Conservation (phyloP, 2,888 invertebrate species). For the Agonum fuliginosum region DNA sequence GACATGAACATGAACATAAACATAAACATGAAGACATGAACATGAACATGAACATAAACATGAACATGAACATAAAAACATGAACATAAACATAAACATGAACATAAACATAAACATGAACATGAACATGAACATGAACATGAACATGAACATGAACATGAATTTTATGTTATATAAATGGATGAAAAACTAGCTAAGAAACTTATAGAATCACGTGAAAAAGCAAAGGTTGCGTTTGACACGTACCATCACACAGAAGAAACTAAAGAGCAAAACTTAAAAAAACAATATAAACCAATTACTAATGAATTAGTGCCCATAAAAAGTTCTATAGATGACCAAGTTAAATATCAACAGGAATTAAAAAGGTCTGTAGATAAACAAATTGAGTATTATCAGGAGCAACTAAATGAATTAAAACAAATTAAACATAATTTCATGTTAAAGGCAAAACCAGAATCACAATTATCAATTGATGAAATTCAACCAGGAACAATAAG, state of each 20-base stretch:
- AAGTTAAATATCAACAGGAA: background rate
- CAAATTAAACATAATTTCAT: background rate
- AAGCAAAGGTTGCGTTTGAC: background rate
- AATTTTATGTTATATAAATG: conserved; percentile 1
- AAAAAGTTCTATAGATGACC: background rate
- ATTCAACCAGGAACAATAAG: conserved; percentile 1
- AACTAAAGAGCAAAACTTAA: background rate
- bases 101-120: conserved; percentile 12
- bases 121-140: conserved; percentile 13
- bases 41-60: no score
- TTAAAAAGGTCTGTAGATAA: background rate
- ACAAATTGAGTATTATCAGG: background rate
- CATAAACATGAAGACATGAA: no score
- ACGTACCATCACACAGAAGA: background rate
- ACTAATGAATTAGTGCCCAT: background rate
- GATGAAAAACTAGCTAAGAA: background rate
- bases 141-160: conserved; percentile 14
- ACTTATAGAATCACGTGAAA: background rate
- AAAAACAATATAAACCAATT: background rate
- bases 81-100: background rate
- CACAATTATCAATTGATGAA: background rate
- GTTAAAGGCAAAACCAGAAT: background rate
- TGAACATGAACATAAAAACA: background rate
- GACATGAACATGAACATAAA: no score
- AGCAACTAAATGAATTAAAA: background rate